These are phyloP conservation scores for Idris sp. DNA, from an alignment of 1,140 invertebrate species.

Conservation along the genomic window DNA sequence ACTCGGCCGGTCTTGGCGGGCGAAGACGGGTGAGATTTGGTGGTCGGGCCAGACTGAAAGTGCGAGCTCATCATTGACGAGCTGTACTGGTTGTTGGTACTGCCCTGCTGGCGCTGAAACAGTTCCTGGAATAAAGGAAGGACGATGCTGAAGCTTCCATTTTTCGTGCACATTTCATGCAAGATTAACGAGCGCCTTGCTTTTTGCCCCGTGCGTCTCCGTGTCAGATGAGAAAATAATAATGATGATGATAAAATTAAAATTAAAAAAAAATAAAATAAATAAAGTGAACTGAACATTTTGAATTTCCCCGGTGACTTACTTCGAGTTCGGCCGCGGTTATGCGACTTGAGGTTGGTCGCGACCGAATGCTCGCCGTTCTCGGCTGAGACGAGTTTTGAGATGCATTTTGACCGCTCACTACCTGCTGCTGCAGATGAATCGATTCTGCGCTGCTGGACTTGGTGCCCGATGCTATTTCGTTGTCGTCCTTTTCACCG, in stretches of 20 bases:
- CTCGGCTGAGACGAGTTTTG: conserved; percentile 83
- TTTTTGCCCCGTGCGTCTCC: conserved; percentile 35
- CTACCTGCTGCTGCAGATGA: conserved; percentile 79
- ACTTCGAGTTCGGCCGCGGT: conserved; percentile 91
- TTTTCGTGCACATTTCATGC: conserved; percentile 63
- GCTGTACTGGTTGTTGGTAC: conserved; percentile 72
- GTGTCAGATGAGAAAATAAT: conserved; percentile 17
- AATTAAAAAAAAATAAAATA: conserved; percentile 23
- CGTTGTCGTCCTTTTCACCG: conserved; percentile 83
- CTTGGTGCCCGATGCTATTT: conserved; percentile 82
- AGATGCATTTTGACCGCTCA: conserved; percentile 73
- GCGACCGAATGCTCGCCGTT: conserved; percentile 91
- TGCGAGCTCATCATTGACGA: conserved; percentile 84
- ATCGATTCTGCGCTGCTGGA: conserved; percentile 90
- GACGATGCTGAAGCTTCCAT: conserved; percentile 66
- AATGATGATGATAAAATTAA: conserved; percentile 9
- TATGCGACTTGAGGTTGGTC: conserved; percentile 90
- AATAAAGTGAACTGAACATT: too few relatives aligned
- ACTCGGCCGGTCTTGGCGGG: conserved; percentile 85
- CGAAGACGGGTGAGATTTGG: conserved; percentile 82
- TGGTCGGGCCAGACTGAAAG: conserved; percentile 82
- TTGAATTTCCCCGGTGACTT: conserved; percentile 41
- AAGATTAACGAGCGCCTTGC: conserved; percentile 56
- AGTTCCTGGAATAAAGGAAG: conserved; percentile 82
- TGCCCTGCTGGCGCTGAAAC: conserved; percentile 88